phyloP scores from a whole-genome alignment of 2,888 invertebrate genomes.

The Trichopoda pennipes region DNA sequence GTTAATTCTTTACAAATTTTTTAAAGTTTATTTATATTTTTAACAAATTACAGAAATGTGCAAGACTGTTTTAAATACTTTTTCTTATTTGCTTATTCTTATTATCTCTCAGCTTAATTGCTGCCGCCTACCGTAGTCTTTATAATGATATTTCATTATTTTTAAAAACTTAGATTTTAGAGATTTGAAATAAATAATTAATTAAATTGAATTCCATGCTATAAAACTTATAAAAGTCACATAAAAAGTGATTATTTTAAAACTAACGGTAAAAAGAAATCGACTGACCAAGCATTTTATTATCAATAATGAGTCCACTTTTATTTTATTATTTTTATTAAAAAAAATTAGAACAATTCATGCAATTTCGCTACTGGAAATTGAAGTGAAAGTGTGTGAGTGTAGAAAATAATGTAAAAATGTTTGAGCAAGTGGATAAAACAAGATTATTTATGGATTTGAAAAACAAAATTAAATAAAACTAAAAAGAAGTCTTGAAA shows the following conservation, averaged over 20 bases:
- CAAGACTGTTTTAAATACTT: too few relatives aligned
- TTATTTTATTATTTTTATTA: not conserved
- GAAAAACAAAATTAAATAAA: too few relatives aligned
- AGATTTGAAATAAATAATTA: too few relatives aligned
- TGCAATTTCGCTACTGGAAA: not conserved
- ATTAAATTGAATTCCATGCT: not conserved
- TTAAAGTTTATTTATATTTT: too few relatives aligned
- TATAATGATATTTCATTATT: too few relatives aligned
- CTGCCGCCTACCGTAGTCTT: too few relatives aligned
- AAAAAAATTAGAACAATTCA: not conserved
- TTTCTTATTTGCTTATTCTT: too few relatives aligned
- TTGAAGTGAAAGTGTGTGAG: not conserved
- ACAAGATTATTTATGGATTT: not conserved
- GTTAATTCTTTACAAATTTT: too few relatives aligned
- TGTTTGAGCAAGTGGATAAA: not conserved
- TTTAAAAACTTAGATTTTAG: too few relatives aligned
- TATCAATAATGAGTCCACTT: not conserved
- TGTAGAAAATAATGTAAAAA: not conserved
- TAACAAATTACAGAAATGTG: too few relatives aligned
- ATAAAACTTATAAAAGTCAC: not conserved
- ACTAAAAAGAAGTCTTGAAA: too few relatives aligned
- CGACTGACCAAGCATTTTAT: not conserved
- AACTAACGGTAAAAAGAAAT: not conserved
- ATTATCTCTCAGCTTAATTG: too few relatives aligned
- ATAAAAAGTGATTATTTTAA: not conserved